Evolutionary conservation across 1,140 invertebrate species (phyloP), one percentile per base, ranked within the genome.

Genomic region (Drosophila truncata): DNA sequence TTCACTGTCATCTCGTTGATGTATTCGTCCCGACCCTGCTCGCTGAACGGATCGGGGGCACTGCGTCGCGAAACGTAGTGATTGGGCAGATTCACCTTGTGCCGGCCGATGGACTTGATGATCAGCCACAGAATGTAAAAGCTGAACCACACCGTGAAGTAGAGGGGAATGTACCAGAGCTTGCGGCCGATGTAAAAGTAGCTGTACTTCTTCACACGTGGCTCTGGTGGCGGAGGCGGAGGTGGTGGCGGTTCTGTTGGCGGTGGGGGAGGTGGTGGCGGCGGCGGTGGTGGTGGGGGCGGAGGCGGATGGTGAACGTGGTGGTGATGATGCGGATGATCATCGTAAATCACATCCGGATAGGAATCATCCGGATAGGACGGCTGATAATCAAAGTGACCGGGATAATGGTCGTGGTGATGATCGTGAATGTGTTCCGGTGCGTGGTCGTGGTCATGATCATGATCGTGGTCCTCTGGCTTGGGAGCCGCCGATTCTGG

Each of bases 141-240:
- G 64, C 96, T 96, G 81, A 97, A 97, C 92, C 92, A 97, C n/a
- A 97, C 95, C 65, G 96, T 97, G 83, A 97, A 97, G 88, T 97
- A 97, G 14, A 97, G 86, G 0, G 96, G 96, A 46, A 97, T 93
- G 80, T 97, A 97, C 95, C 96, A 97, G 4, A 97, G 93, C 82
- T 97, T 97, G 66, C 96, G 95, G 0, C 96, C 96, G 74, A 97
- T 94, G 82, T 96, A 97, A 86, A 97, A 97, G 91, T 97, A 97
- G 85, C 96, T 96, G 93, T 96, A 97, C 69, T 96, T 96, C 60
- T 95, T 96, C 44, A 96, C 94, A 78, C 96, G 94, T 55, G 94
- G 94, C 87, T 95, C 95, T 31, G 94, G 94, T 31, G 94, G 94
- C 52, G 95, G 95, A 6, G 93, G 91, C 62, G 93, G 93, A n/a